Base-by-base conservation (phyloP, 1,140 invertebrate species). In the Solen grandis region DNA sequence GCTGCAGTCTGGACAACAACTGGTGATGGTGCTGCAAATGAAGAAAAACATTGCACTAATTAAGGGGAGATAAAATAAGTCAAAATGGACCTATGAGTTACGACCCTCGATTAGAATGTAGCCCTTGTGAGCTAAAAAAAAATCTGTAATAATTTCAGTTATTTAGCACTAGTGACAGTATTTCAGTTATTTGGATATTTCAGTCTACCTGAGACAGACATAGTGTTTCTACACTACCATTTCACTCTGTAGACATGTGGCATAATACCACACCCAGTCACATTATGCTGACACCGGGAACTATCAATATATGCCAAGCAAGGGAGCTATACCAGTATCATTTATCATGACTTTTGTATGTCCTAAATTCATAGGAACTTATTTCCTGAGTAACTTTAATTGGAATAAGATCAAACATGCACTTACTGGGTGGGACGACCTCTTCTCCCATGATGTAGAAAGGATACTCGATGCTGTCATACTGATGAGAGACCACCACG, bases 381-480 rank as follows among this genome's bases (percentile, higher is more conserved):
- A 46, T 46, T 46, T 19, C 41, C 8, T 8, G 8, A 46, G 19
- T 19, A 8, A 8, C 41, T 46, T 46, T 10, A 46, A 46, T 19
- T 46, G 41, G 41, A 19, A 19, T 46, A 10, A 46, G 8, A 46
- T 10, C 19, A 46, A 46, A 46, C 41, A 8, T 10, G 41, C n/a
- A 66, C 75, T n/a, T 57, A 77, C 75, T 59, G 57, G 75, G 75
- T 68, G 29, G 33, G n/a, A 55, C 16, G 14, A 77, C 14, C 3
- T 55, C 52, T 27, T 46, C 54, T 8, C 75, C 75, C 25, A 25
- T 29, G 16, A 77, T 27, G 0, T 36, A 57, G 33, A 77, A 77
- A 33, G 66, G 57, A 14, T 68, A 2, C 29, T 25, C 50, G 3
- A 66, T 35, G 22, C 16, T 27, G 22, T 77, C 75, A 41, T 57